A percentile compares a stretch with the other conserved stretches of the same genome.
Conservation (phyloP, 2,888 invertebrate genomes). For the Axea sp. region DNA sequence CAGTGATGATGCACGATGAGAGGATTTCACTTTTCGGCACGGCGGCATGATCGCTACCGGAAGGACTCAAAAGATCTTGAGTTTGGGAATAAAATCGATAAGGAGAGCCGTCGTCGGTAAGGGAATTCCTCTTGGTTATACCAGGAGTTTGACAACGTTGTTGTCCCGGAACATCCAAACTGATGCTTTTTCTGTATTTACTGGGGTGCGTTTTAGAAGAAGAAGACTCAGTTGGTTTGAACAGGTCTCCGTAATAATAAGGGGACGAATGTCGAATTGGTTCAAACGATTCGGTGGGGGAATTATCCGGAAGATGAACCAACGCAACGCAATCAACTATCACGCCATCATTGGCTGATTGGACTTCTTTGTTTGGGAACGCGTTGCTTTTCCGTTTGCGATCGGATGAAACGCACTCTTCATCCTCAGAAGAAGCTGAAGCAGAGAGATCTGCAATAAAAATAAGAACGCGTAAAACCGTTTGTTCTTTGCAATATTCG, state of each 20-base stretch:
- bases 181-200: conserved; percentile 85
- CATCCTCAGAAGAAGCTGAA: conserved; percentile 75
- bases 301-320: conserved; percentile 77
- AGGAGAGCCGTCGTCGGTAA: conserved; percentile 85
- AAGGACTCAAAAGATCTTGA: conserved; percentile 71
- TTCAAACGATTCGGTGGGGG: conserved; percentile 81
- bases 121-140: conserved; percentile 84
- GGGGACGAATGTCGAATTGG: conserved; percentile 87
- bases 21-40: conserved; percentile 72
- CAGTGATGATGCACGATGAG: conserved; percentile 77
- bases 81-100: conserved; percentile 71
- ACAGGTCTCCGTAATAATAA: conserved; percentile 90
- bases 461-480: too few relatives aligned
- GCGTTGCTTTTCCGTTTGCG: conserved; percentile 67
- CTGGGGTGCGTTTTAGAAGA: conserved; percentile 66
- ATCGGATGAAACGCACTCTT: conserved; percentile 67
- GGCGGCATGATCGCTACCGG: conserved; percentile 73
- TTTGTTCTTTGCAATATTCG: too few relatives aligned
- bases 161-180: conserved; percentile 85
- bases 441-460: conserved; percentile 71
- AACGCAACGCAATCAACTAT: conserved; percentile 72
- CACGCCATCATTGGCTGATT: conserved; percentile 42
- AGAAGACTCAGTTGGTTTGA: conserved; percentile 80
- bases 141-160: conserved; percentile 83
- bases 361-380: conserved; percentile 63